Conservation (phyloP, 2,113 vertebrate genomes). For the Macrotus californicus region DNA sequence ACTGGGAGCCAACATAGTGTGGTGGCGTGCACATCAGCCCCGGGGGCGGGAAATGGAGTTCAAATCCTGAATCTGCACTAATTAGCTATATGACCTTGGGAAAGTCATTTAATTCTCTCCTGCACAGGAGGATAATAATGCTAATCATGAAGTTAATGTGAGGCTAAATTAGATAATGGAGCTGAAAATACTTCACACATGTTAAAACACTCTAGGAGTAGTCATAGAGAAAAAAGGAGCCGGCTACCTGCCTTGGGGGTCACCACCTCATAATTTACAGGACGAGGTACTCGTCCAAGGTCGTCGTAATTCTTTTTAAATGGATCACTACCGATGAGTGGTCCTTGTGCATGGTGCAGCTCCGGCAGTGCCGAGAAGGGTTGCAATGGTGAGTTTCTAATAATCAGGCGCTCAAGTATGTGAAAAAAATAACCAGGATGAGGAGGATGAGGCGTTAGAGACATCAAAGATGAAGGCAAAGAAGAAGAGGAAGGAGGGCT, state of each 20-base stretch:
- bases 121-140: not conserved
- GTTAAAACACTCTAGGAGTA: slow-evolving; percentile 18
- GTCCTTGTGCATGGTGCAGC: not conserved
- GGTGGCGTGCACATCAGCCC: not conserved
- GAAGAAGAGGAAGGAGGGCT: not conserved
- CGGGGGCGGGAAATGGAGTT: not conserved
- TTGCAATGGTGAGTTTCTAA: not conserved
- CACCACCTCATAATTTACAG: slow-evolving; percentile 39
- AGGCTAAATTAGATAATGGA: slow-evolving; percentile 18
- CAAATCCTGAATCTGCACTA: not conserved
- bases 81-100: not conserved
- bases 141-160: not conserved
- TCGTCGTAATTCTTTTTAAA: slow-evolving; percentile 16
- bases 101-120: slow-evolving; percentile 14
- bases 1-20: not conserved
- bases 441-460: not conserved
- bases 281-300: slow-evolving; percentile 8
- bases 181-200: slow-evolving; percentile 17
- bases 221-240: slow-evolving; percentile 3
- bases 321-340: not conserved
- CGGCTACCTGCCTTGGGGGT: not conserved
- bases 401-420: not conserved
- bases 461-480: not conserved
- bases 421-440: not conserved
- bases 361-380: not conserved